Percentiles rank a stretch among this genome's conserved stretches.
These are phyloP conservation scores for Caenorhabditis sp. DNA, from an alignment of 2,888 invertebrate species.

Conservation along the genomic window DNA sequence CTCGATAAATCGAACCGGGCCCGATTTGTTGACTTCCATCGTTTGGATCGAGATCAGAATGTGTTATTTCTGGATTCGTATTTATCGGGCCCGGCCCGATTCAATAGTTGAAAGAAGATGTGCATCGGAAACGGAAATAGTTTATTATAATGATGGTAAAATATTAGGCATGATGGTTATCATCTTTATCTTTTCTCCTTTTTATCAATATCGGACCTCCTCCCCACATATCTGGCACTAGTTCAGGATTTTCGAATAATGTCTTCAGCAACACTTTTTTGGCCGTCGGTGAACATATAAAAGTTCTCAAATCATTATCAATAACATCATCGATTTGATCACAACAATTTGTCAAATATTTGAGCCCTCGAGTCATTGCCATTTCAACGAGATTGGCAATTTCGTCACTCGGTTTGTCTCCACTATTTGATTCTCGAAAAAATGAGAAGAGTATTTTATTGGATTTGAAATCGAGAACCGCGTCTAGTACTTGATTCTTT, in stretches of 20 bases:
- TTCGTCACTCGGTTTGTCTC: conserved; percentile 3
- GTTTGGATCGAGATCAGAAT: too few species aligned
- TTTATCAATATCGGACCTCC: conserved; percentile 9
- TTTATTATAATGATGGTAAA: too few species aligned
- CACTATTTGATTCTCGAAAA: conserved; percentile 3
- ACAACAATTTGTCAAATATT: conserved; percentile 8
- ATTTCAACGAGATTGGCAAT: conserved; percentile 2
- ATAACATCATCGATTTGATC: conserved; percentile 9
- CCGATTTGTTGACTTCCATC: too few species aligned
- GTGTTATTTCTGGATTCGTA: too few species aligned
- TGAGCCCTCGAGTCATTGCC: conserved; percentile 1
- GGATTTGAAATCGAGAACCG: neutral
- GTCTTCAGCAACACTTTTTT: neutral
- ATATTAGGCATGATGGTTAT: too few species aligned
- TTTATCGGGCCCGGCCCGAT: too few species aligned
- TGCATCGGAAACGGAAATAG: too few species aligned
- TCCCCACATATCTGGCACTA: conserved; percentile 11
- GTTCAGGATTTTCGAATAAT: conserved; percentile 5
- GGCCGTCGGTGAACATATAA: conserved; percentile 3
- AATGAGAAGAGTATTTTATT: conserved; percentile 3
- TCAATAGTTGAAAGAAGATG: too few species aligned
- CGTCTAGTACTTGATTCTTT: conserved; percentile 9
- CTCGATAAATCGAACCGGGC: too few species aligned
- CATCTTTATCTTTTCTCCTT: neutral
- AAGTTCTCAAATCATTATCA: conserved; percentile 1